A percentile compares a stretch with the other conserved stretches of the same genome.
These are phyloP conservation scores for Phyto melanocephala DNA, from an alignment of 2,888 invertebrate genomes.

Conservation along the genomic window DNA sequence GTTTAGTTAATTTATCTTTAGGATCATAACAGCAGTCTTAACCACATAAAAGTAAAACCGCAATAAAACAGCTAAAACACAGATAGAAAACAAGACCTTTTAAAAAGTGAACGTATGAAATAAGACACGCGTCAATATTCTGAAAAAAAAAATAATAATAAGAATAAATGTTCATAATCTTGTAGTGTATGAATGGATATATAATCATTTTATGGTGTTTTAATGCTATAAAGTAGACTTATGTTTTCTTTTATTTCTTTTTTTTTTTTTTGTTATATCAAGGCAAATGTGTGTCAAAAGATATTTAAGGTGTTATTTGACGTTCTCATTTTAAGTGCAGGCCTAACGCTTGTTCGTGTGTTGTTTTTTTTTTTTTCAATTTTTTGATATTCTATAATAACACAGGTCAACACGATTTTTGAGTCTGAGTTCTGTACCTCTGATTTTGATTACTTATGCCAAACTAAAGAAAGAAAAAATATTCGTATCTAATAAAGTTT, in stretches of 20 bases:
- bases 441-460: too few relatives aligned
- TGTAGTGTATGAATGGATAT: neutral
- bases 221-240: neutral
- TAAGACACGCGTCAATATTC: conserved; percentile 47
- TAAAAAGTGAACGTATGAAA: conserved; percentile 11
- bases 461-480: too few relatives aligned
- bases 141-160: neutral
- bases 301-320: conserved; percentile 18
- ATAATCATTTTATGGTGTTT: neutral
- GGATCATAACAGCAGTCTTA: conserved; percentile 50
- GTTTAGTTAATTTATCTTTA: conserved; percentile 33
- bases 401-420: too few relatives aligned
- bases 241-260: neutral
- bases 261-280: conserved; percentile 19
- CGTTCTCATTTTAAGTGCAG: neutral
- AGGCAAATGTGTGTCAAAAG: conserved; percentile 44
- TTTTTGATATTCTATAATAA: too few relatives aligned
- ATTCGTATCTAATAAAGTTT: too few relatives aligned
- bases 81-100: neutral
- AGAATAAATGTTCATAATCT: conserved; percentile 7
- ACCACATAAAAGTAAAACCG: conserved; percentile 63
- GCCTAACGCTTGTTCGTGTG: conserved; percentile 6
- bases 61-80: conserved; percentile 29
- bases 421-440: too few relatives aligned
- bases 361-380: conserved; percentile 37